Evolutionary conservation across 1,140 invertebrate species (phyloP).

Genomic region (Cotesia glomerata): DNA sequence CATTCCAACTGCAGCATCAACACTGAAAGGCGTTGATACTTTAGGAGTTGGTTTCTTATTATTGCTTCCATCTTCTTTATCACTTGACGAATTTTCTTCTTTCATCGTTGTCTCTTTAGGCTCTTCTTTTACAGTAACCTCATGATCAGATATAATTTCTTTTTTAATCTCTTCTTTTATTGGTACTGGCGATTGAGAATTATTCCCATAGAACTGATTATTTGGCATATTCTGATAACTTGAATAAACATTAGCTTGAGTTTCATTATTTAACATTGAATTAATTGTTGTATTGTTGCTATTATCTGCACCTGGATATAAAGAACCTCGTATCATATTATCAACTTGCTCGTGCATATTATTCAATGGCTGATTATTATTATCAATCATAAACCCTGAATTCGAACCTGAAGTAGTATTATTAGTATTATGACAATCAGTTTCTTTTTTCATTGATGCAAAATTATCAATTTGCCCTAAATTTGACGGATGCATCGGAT

Average conservation of each 20-base stretch:
- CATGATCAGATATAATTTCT: constrained; percentile 33
- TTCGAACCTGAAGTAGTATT: constrained; percentile 21
- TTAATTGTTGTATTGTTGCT: constrained; percentile 33
- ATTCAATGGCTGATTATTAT: constrained; percentile 20
- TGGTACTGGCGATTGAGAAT: constrained; percentile 12
- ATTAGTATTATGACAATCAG: constrained; percentile 41
- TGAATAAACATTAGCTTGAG: constrained; percentile 29
- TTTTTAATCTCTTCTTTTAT: constrained; percentile 41
- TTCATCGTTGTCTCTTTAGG: constrained; percentile 41
- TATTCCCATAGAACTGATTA: constrained; percentile 40
- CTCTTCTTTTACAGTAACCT: constrained; percentile 48
- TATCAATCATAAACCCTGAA: constrained; percentile 41
- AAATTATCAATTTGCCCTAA: constrained; percentile 35
- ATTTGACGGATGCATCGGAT: constrained; percentile 41
- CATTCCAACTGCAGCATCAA: constrained; percentile 52
- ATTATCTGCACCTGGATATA: constrained; percentile 13
- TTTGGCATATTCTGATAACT: constrained; percentile 23
- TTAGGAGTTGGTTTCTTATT: constrained; percentile 58
- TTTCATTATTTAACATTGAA: constrained; percentile 40
- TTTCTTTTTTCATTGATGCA: constrained; percentile 42
- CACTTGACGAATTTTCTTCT: constrained; percentile 39
- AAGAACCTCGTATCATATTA: constrained; percentile 26
- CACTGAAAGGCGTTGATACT: constrained; percentile 51
- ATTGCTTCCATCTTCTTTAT: constrained; percentile 61
- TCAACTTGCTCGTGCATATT: constrained; percentile 38